phyloP scores from a whole-genome alignment of 2,113 vertebrate genomes.

The Zapornia atra region DNA sequence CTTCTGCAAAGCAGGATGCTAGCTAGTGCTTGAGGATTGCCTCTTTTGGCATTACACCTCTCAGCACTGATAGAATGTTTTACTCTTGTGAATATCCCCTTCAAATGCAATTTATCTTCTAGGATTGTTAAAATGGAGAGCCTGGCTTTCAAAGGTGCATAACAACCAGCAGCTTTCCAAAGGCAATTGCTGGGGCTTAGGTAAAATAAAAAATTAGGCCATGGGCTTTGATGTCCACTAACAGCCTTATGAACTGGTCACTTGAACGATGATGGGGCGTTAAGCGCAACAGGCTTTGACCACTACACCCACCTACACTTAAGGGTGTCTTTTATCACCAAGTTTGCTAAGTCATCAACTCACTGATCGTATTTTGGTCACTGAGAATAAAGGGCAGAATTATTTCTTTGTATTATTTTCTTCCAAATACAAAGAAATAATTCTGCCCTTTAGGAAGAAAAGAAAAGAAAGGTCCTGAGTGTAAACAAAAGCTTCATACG shows the following conservation, averaged over 20 bases:
- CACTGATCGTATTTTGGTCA: neutral
- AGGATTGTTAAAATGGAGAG: neutral
- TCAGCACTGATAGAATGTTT: neutral
- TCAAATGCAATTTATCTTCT: neutral
- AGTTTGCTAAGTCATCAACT: neutral
- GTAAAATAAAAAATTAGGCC: neutral
- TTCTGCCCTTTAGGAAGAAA: neutral
- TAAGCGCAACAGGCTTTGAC: neutral
- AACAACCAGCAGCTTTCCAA: neutral
- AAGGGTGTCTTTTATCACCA: neutral
- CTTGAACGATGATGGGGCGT: neutral
- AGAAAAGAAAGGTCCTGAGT: neutral
- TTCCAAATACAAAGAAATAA: no score
- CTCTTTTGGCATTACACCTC: neutral
- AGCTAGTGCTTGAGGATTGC: neutral
- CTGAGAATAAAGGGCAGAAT: neutral
- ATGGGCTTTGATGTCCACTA: neutral
- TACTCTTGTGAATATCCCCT: neutral
- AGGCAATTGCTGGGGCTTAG: neutral
- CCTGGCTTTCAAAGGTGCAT: neutral
- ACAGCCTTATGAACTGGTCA: accelerated
- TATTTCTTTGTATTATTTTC: neutral
- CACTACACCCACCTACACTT: no score
- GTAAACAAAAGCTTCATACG: neutral
- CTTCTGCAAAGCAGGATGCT: neutral